Conservation (phyloP, 2,888 invertebrate species). For the Carabus problematicus region DNA sequence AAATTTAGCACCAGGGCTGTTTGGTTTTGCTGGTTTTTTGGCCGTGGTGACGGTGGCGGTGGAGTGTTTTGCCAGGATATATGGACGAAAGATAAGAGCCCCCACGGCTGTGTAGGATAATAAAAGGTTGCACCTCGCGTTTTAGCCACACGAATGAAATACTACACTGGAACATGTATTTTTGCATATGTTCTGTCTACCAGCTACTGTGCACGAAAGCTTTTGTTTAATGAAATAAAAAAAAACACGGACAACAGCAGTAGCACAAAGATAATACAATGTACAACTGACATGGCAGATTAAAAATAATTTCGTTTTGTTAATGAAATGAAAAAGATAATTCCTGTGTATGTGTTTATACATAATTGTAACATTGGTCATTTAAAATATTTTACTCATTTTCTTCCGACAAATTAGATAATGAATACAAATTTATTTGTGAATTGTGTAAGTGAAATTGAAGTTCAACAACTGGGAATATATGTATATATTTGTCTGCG, state of each 20-base stretch:
- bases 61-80: conserved; percentile 16
- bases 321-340: too few species aligned
- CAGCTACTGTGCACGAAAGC: not conserved
- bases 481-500: too few species aligned
- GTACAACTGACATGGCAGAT: conserved; percentile 5
- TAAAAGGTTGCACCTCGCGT: not conserved
- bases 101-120: conserved; percentile 3
- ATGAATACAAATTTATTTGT: too few species aligned
- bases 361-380: too few species aligned
- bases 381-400: too few species aligned
- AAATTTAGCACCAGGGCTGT: conserved; percentile 8
- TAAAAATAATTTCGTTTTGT: not conserved
- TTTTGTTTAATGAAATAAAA: not conserved
- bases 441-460: too few species aligned
- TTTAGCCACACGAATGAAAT: not conserved
- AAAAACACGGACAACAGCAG: too few species aligned
- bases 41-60: not conserved
- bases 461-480: too few species aligned
- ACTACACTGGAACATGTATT: not conserved
- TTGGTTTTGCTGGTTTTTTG: conserved; percentile 3
- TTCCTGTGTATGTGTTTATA: too few species aligned
- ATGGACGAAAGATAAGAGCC: conserved; percentile 3
- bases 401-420: too few species aligned
- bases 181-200: conserved; percentile 10
- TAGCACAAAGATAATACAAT: not conserved